Evolutionary conservation across 2,113 vertebrate genomes (phyloP), one percentile per base, ranked within the genome.

Genomic region (Callorhinus ursinus): DNA sequence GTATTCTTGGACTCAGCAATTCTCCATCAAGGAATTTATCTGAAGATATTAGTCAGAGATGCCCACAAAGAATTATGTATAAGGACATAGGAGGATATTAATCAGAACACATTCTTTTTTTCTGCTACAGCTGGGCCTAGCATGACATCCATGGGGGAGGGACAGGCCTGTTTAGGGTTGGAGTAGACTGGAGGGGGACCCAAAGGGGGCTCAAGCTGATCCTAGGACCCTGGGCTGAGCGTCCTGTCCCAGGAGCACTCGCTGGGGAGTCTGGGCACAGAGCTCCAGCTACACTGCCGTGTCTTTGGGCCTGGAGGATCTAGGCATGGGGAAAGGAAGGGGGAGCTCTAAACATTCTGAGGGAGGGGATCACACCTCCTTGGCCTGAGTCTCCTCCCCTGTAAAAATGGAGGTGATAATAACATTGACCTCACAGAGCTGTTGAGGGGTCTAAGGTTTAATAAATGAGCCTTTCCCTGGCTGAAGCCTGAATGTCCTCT

Each of bases 1-100:
- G 16, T 19, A 76, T 93, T n/a, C 42, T 88, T 81, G 88, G 95
- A 65, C 33, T 86, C n/a, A 81, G 14, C 55, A 88, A 51, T 53
- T 88, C 31, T 91, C 42, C 2, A 77, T 71, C 13, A 57, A 53
- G 55, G 18, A 79, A 80, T 93, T 88, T 95, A 79, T 69, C 55
- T 51, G 90, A 72, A 79, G 69, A 24, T 63, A 63, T 33, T 86
- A 51, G 72, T 72, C 57, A 88, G 72, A 53, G 33, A 89, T 92
- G 51, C 42, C 89, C 42, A 91, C 42, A 77, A 65, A 91, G 55
- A 80, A 89, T 92, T 77, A 80, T 83, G 21, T 57, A 21, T 71
- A 63, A 94, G 24, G 28, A 88, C 13, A 53, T 46, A 59, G 33
- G 46, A 92, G 28, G 12, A 90, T 86, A 65, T 39, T 96, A 36